Evolutionary conservation across 2,888 invertebrate genomes (phyloP).

Genomic region (Conomelus anceps): DNA sequence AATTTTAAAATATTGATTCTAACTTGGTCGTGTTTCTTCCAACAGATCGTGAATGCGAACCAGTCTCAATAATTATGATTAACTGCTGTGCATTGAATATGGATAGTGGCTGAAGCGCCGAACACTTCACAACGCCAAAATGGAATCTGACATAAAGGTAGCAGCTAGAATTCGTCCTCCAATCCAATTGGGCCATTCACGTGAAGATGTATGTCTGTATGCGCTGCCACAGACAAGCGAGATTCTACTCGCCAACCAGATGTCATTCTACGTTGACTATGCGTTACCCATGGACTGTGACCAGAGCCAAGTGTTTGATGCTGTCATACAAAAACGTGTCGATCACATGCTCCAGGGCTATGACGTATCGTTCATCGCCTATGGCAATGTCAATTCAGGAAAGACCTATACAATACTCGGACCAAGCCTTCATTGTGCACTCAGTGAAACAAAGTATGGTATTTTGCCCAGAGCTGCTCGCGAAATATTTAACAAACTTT

Average conservation of each 20-base stretch:
- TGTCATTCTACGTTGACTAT: slow-evolving; percentile 4
- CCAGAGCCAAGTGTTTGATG: neutral
- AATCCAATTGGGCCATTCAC: neutral
- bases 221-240: neutral
- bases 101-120: neutral
- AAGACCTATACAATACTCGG: slow-evolving; percentile 69
- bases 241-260: neutral
- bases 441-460: slow-evolving; percentile 63
- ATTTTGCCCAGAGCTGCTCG: slow-evolving; percentile 64
- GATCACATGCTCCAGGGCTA: slow-evolving; percentile 3
- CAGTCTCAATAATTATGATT: neutral
- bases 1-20: neutral
- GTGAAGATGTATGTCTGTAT: neutral
- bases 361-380: slow-evolving; percentile 66
- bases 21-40: neutral
- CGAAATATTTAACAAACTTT: slow-evolving; percentile 60
- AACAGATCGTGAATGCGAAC: neutral
- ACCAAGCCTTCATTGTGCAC: slow-evolving; percentile 54
- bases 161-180: slow-evolving; percentile 1
- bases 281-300: neutral
- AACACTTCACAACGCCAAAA: neutral
- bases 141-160: neutral
- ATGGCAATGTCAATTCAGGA: slow-evolving; percentile 58
- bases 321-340: neutral
- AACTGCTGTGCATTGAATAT: neutral